Conservation (phyloP, 2,113 vertebrate species). For the Ictidomys tridecemlineatus region DNA sequence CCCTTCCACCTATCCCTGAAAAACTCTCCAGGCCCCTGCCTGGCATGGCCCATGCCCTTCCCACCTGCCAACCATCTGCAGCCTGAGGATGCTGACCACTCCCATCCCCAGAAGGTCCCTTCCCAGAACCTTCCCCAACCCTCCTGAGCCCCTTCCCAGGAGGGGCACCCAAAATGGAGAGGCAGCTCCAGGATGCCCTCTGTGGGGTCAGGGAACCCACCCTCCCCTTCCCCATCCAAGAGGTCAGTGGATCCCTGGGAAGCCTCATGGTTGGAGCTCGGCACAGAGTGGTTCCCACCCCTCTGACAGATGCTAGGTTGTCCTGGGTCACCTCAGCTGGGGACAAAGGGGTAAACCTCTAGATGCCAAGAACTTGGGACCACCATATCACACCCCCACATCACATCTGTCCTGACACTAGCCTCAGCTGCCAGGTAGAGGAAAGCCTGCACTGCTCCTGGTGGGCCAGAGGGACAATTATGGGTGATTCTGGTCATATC, state of each 20-base stretch:
- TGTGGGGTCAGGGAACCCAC: too few species aligned
- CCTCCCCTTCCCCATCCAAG: neutral
- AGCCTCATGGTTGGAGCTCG: neutral
- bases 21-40: neutral
- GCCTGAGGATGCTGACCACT: neutral
- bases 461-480: neutral
- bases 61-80: neutral
- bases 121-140: neutral
- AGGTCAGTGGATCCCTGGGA: too few species aligned
- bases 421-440: neutral
- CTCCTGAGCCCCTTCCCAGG: too few species aligned
- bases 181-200: neutral
- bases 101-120: neutral
- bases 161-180: neutral
- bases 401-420: neutral
- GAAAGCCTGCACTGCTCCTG: neutral
- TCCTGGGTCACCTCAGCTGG: too few species aligned
- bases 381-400: neutral
- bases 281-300: neutral
- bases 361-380: too few species aligned
- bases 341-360: too few species aligned
- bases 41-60: neutral
- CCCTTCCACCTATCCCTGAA: too few species aligned
- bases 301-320: too few species aligned
- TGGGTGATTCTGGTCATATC: accelerated